Conservation (phyloP, 2,113 vertebrate species). For the Pyxicephalus adspersus region DNA sequence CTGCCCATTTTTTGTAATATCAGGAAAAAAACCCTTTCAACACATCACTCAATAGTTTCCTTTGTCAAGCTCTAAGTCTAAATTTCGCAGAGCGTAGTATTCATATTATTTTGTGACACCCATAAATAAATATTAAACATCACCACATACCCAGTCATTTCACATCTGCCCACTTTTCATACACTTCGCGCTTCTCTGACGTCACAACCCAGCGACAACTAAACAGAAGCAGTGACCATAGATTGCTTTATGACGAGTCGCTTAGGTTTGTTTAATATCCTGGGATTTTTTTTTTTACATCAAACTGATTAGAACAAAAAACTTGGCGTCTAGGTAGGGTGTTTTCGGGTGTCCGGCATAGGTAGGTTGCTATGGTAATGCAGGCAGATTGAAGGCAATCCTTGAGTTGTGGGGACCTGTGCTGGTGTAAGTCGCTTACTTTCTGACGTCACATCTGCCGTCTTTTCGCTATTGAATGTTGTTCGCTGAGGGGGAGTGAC, state of each 20-base stretch:
- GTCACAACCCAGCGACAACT: neutral
- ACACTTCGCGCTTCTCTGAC: slow-evolving; percentile 14
- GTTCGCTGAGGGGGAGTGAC: neutral
- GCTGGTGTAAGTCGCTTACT: neutral
- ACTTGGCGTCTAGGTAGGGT: neutral
- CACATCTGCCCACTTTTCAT: neutral
- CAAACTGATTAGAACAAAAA: neutral
- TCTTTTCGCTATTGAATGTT: neutral
- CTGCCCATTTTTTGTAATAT: too few species aligned
- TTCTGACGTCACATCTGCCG: slow-evolving; percentile 3
- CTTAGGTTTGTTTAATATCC: neutral
- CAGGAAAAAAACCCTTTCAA: too few species aligned
- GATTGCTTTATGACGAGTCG: too few species aligned
- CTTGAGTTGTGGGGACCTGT: neutral
- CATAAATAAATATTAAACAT: too few species aligned
- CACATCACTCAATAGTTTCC: too few species aligned
- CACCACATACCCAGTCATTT: too few species aligned
- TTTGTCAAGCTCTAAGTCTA: too few species aligned
- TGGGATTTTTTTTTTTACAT: neutral
- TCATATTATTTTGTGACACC: too few species aligned
- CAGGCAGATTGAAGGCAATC: neutral
- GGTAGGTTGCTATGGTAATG: neutral
- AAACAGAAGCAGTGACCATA: neutral
- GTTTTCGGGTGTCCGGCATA: too few species aligned
- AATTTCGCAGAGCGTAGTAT: too few species aligned